phyloP scores from a whole-genome alignment of 2,113 vertebrate species.

The Menura novaehollandiae region DNA sequence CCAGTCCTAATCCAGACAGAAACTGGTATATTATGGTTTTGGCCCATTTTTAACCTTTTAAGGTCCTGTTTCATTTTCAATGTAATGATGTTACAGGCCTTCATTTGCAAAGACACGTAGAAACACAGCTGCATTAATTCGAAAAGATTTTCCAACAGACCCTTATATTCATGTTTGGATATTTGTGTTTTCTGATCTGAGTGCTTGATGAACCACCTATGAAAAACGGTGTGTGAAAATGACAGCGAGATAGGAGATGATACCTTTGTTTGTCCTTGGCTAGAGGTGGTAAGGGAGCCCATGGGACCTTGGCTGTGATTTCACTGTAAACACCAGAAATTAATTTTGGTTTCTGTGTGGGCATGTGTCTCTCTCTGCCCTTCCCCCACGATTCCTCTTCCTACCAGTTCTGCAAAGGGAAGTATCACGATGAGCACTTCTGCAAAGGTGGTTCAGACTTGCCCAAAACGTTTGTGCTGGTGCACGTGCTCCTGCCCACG shows the following conservation, averaged over 20 bases:
- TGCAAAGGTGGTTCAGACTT: not conserved
- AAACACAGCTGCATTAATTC: not conserved
- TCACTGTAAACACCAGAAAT: not conserved
- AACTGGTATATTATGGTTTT: not conserved
- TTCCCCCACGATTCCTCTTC: not conserved
- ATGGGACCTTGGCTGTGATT: not conserved
- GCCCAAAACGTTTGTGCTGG: not conserved
- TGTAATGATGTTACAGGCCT: not conserved
- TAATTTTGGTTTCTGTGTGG: not conserved
- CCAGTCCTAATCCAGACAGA: not conserved
- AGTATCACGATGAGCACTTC: not conserved
- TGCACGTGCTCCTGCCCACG: rapidly evolving
- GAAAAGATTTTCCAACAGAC: not conserved
- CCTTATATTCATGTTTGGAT: not conserved
- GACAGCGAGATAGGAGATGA: not conserved
- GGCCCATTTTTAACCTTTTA: not conserved
- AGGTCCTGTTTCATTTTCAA: not conserved
- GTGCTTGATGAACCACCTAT: not conserved
- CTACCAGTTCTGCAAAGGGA: not conserved
- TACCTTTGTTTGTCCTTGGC: not conserved
- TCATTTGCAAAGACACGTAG: not conserved
- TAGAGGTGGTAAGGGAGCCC: not conserved
- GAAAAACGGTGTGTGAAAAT: not conserved
- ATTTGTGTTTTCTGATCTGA: not conserved
- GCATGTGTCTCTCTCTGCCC: not conserved